These are phyloP conservation scores for Bursaphelenchus mucronatus DNA, from an alignment of 1,140 invertebrate genomes.

Conservation along the genomic window DNA sequence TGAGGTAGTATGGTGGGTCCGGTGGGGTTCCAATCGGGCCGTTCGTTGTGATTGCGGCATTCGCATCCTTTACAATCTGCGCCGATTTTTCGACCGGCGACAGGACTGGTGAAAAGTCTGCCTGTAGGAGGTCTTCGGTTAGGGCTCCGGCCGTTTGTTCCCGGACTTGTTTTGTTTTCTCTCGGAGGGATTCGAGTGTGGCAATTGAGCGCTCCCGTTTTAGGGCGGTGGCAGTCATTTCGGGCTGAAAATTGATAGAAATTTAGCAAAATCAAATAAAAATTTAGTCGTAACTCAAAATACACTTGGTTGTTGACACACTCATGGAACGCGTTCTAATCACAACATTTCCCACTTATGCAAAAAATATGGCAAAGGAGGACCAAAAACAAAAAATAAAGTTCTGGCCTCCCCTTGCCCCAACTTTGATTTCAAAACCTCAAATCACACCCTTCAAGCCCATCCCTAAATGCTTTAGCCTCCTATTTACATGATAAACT, in stretches of 20 bases:
- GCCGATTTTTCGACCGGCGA: neutral
- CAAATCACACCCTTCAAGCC: no score
- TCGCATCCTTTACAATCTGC: conserved; percentile 22
- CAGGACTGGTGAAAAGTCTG: conserved; percentile 28
- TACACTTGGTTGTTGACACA: no score
- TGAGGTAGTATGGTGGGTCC: conserved; percentile 56
- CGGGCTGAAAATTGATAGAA: conserved; percentile 7
- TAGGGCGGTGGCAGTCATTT: conserved; percentile 36
- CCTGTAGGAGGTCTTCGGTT: conserved; percentile 24
- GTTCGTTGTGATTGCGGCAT: conserved; percentile 3
- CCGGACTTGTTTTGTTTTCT: conserved; percentile 51
- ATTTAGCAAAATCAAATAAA: neutral
- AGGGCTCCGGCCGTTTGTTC: conserved; percentile 28
- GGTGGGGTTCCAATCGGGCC: conserved; percentile 46
- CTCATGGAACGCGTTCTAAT: no score
- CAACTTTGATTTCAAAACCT: no score
- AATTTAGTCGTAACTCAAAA: no score
- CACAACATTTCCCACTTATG: no score
- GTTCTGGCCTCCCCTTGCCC: no score
- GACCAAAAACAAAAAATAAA: no score
- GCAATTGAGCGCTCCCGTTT: conserved; percentile 57
- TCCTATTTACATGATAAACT: neutral
- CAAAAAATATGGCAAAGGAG: no score
- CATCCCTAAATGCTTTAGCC: no score
- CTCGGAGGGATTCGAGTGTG: conserved; percentile 49